phyloP scores from a whole-genome alignment of 2,797 vertebrate genomes.

The Rhinella marina region DNA sequence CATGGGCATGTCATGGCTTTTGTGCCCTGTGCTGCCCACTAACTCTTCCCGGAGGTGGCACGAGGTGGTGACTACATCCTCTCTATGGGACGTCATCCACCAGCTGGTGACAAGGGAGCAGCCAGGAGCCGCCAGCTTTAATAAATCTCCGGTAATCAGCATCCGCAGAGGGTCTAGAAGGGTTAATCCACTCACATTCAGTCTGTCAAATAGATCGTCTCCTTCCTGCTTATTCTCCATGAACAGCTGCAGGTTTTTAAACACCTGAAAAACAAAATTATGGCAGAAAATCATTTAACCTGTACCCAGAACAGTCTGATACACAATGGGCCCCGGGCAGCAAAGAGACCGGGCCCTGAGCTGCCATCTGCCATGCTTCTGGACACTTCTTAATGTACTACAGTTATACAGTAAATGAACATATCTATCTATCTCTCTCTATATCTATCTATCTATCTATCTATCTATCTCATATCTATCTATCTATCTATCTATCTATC shows the following conservation, averaged over 20 bases:
- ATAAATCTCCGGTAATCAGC: conserved; percentile 64
- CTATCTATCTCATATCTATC: no score
- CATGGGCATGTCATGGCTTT: not conserved
- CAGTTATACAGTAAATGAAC: not conserved
- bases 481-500: no score
- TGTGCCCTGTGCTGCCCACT: not conserved
- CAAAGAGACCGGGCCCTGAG: not conserved
- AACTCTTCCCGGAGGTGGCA: conserved; percentile 19
- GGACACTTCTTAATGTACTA: not conserved
- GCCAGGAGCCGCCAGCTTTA: conserved; percentile 65
- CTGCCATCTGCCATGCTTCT: not conserved
- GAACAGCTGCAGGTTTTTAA: conserved; percentile 82
- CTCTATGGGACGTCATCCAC: conserved; percentile 56
- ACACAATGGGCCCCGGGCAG: not conserved
- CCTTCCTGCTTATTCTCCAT: conserved; percentile 76
- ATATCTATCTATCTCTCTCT: no score
- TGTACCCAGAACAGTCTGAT: not conserved
- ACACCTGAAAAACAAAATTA: conserved; percentile 73
- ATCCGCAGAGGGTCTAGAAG: conserved; percentile 27
- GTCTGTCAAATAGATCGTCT: conserved; percentile 81
- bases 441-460: no score
- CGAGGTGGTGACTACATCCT: conserved; percentile 50
- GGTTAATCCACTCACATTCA: conserved; percentile 69
- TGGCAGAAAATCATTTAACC: conserved; percentile 62
- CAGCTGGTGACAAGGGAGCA: conserved; percentile 60